Evolutionary conservation across 2,888 invertebrate genomes (phyloP), one percentile per base, ranked within the genome.

Genomic region (Sabellastarte sp.): DNA sequence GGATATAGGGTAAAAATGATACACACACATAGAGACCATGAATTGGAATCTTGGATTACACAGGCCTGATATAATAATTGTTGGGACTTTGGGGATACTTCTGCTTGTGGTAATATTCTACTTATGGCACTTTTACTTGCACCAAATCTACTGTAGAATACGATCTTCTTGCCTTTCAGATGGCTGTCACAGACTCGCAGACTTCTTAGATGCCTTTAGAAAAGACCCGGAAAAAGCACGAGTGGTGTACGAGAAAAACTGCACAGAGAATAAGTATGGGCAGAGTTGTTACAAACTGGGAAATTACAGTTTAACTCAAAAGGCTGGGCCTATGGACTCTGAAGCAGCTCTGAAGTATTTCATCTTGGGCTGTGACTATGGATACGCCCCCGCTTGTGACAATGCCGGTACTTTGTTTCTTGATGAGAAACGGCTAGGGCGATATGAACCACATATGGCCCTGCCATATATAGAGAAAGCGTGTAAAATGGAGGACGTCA

Each of bases 251-350:
- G 90, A 90, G 84, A 88, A 87, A 53, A 97, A 94, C 83, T 98
- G 97, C 83, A 91, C 94, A 78, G 90, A 92, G 66, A 89, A 90
- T 76, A 89, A 91, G 67, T 92, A 88, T 80, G 90, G 89, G 3
- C 91, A 89, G 80, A 96, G 96, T 78, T 98, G 98, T 82, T 88
- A 90, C 71, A 95, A 94, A 84, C 91, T 88, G 80, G 97, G 91
- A 1, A 91, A 90, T 76, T 85, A 85, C 69, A 70, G 75, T 30
- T 77, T 85, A 53, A 67, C 81, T 1, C 87, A 87, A 30, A 84
- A 80, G 76, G 90, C 90, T 70, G 71, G 69, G 28, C 52, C 56
- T 2, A 64, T 63, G 51, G 52, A 63, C 32, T 28, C 59, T 15
- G n/a, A 50, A 2, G 63, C 60, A 24, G 68, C 73, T 2, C 61